phyloP scores from a whole-genome alignment of 2,888 invertebrate species.

The Abrostola triplasia region DNA sequence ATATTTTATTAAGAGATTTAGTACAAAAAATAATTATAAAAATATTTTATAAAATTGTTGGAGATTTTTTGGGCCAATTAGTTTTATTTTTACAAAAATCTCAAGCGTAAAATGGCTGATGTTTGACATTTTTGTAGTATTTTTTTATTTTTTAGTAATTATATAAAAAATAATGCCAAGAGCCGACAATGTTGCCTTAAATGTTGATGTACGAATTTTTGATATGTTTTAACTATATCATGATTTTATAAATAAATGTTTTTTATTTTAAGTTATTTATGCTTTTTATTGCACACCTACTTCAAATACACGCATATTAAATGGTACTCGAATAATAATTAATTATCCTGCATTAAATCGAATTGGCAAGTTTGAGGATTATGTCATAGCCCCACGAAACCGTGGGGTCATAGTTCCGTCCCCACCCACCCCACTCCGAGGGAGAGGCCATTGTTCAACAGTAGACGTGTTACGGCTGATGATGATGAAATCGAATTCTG shows the following conservation, averaged over 20 bases:
- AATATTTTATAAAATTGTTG: constrained; percentile 51
- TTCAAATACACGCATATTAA: background rate
- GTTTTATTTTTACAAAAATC: constrained; percentile 76
- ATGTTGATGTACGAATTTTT: constrained; percentile 73
- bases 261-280: constrained; percentile 80
- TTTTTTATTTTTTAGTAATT: constrained; percentile 43
- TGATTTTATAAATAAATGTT: constrained; percentile 82
- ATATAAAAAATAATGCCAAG: constrained; percentile 48
- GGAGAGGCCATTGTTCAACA: too few species aligned
- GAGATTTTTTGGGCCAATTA: constrained; percentile 64
- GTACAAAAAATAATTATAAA: constrained; percentile 58
- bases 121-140: constrained; percentile 82
- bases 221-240: constrained; percentile 75
- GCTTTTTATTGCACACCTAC: constrained; percentile 65
- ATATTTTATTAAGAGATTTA: constrained; percentile 55
- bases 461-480: too few species aligned
- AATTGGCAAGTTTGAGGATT: too few species aligned
- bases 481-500: too few species aligned
- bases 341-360: too few species aligned
- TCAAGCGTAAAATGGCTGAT: constrained; percentile 84
- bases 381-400: too few species aligned
- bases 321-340: too few species aligned
- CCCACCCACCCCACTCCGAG: too few species aligned
- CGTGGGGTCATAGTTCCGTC: too few species aligned
- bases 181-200: constrained; percentile 78